These are phyloP conservation scores for Zaprionus gabonicus DNA, from an alignment of 1,140 invertebrate species.

Conservation along the genomic window DNA sequence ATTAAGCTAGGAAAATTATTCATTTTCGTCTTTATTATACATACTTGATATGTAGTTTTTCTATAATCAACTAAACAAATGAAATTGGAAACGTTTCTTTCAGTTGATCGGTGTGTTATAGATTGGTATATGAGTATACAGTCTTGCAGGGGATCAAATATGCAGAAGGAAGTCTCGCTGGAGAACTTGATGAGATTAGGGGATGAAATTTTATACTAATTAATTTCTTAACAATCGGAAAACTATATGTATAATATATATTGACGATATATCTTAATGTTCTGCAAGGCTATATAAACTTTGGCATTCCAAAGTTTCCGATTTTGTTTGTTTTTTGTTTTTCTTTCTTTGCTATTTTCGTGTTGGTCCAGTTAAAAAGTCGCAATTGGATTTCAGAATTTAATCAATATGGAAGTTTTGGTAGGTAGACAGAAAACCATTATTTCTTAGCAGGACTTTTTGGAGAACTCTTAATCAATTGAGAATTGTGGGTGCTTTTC, in stretches of 20 bases:
- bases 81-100: conserved; percentile 2
- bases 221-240: background rate
- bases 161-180: background rate
- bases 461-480: conserved; percentile 18
- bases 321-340: background rate
- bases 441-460: conserved; percentile 10
- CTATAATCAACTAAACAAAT: conserved; percentile 46
- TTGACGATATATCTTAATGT: background rate
- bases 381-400: conserved; percentile 16
- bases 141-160: background rate
- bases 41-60: conserved; percentile 76
- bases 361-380: conserved; percentile 68
- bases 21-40: conserved; percentile 62
- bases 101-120: background rate
- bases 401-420: conserved; percentile 20
- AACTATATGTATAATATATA: background rate
- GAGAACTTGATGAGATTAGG: background rate
- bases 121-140: background rate
- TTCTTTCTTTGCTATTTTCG: conserved; percentile 34
- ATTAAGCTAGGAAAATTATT: conserved; percentile 58
- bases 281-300: background rate
- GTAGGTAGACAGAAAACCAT: conserved; percentile 33
- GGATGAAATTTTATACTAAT: background rate
- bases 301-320: background rate
- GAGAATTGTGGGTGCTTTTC: conserved; percentile 41